Base-by-base conservation (phyloP, 2,113 vertebrate species). In the Galemys pyrenaicus region DNA sequence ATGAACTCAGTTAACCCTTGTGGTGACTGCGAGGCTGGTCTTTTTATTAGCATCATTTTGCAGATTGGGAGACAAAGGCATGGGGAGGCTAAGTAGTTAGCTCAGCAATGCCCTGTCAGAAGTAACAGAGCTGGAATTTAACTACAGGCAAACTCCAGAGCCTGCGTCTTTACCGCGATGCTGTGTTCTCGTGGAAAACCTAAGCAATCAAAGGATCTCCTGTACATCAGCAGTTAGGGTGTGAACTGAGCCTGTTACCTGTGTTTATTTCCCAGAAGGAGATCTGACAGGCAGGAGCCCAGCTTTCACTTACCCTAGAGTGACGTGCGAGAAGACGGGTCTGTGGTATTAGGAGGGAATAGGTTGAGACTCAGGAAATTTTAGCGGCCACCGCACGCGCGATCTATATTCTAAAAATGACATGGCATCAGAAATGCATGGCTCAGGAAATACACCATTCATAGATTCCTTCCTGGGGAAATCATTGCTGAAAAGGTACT, bases 401-500 rank as follows among this genome's bases (percentile, higher is more conserved):
- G 20, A 46, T 81, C n/a, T 73, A 28, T 24, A 37, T 35, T 56
- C 0, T 75, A 46, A 82, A 95, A 93, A 15, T 9, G 60, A 93
- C 6, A 5, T 26, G 44, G 65, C 2, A 30, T 87, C 39, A 58
- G 75, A 78, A 70, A 84, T 56, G 20, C 35, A 56, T 1, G 2
- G 5, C 22, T 77, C 67, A 44, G 93, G 75, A 89, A 88, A 87
- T 62, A 46, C 0, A 32, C 71, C 87, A 73, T 91, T 84, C 87
- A 35, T 7, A 92, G 79, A 79, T 22, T n/a, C 9, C 65, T 93
- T 88, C 71, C 77, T 81, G 65, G 49, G 70, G 71, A 95, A 94
- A 58, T 95, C 71, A 81, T 94, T 71, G 26, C 81, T 60, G 78
- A 39, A 60, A 22, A 87, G 54, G 22, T 62, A 87, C 94, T 93